Base-by-base conservation (phyloP, 2,797 vertebrate species). In the Euphonia xanthogaster region DNA sequence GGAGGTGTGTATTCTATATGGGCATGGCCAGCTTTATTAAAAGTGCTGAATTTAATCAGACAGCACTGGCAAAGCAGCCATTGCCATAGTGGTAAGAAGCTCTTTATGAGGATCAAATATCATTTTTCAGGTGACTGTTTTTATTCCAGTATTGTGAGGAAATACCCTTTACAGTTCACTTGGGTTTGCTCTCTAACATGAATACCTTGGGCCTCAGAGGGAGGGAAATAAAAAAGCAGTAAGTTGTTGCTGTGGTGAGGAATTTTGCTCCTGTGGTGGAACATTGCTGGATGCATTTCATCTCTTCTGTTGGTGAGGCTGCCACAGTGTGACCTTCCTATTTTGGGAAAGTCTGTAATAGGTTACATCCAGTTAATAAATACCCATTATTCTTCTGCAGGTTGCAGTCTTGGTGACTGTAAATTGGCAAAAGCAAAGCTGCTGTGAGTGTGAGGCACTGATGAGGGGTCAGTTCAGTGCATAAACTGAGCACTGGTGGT, bases 401-500 rank as follows among this genome's bases (percentile, higher is more conserved):
- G 14, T 55, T 1, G 48, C 35, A 44, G 9, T 25, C 45, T 45
- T 28, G 35, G 15, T 47, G 31, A 11, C 25, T 37, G 5, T 9
- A 48, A 28, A 31, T 6, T 65, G 62, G 81, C 40, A 28, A 14
- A 73, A 72, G 54, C 19, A 48, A n/a, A 6, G n/a, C 5, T 61
- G 54, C 55, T 7, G 14, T 28, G 15, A 6, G 35, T 12, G 33
- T 45, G 68, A 31, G 90, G 35, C 40, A 7, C n/a, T 30, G 42
- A 5, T 8, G 23, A 74, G 17, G 35, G 1, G 14, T 66, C 40
- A 16, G 45, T 18, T 30, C 12, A 6, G 40, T 1, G 0, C 5
- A 14, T 25, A 25, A 44, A 48, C 11, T 20, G 12, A 31, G 40
- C 1, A 0, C 37, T 55, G 48, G 6, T 31, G 21, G n/a, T 45